A percentile compares a stretch with the other conserved stretches of the same genome.
Conservation (phyloP, 2,797 vertebrate genomes). For the Anomalospiza imberbis region DNA sequence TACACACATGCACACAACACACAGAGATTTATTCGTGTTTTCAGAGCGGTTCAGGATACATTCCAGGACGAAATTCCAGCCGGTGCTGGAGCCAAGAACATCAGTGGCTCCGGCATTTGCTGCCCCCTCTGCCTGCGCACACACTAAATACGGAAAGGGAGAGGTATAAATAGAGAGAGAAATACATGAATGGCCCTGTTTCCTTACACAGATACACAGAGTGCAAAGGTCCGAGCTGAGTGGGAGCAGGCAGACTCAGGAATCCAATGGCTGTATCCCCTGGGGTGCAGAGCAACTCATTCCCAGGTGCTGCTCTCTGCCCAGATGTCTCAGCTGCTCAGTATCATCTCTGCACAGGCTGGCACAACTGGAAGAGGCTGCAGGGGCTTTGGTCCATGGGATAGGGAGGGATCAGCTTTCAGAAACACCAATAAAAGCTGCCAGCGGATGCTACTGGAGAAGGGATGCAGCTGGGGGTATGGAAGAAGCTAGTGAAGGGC, state of each 20-base stretch:
- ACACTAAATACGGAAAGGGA: conserved; percentile 70
- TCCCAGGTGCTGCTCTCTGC: not conserved
- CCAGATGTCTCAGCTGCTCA: not conserved
- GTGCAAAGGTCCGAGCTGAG: not conserved
- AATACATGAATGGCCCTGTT: conserved; percentile 57
- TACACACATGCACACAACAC: conserved; percentile 55
- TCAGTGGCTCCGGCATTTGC: conserved; percentile 44
- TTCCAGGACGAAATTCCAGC: conserved; percentile 66
- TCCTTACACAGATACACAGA: conserved; percentile 29
- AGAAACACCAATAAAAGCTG: not conserved
- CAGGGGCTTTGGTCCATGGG: not conserved
- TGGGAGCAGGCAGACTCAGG: not conserved
- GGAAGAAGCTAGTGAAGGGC: not conserved
- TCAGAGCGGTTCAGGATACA: conserved; percentile 52
- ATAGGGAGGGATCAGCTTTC: not conserved
- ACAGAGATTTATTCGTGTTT: conserved; percentile 66
- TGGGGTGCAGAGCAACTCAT: not conserved
- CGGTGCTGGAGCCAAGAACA: conserved; percentile 63
- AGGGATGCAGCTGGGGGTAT: not conserved
- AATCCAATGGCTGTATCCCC: not conserved
- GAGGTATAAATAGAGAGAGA: conserved; percentile 68
- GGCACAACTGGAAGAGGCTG: not conserved
- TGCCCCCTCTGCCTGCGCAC: conserved; percentile 44
- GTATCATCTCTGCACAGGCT: not conserved
- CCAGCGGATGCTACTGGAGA: not conserved